Base-by-base conservation (phyloP, 1,140 invertebrate genomes). In the Nilaparvata lugens region DNA sequence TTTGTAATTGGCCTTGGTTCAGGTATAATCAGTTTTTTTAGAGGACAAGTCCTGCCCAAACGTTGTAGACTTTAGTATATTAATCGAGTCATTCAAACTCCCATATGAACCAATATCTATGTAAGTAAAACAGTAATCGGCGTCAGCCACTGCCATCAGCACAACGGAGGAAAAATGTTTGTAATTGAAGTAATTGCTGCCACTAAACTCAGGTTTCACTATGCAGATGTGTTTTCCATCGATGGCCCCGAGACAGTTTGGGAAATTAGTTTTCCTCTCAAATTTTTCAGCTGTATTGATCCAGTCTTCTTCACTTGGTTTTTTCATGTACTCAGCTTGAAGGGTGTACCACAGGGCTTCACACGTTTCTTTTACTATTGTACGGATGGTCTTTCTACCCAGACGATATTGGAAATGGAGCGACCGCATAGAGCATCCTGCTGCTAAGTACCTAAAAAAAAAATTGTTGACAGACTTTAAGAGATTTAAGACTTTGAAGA, bases 301-400 rank as follows among this genome's bases (percentile, higher is more conserved):
- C 52, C 16, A 53, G 52, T 53, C 52, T 53, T 53, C 19, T 5
- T 53, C 19, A 53, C 19, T 53, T 53, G 52, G 52, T 53, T 7
- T 53, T 53, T 53, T 53, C 19, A 53, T 53, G 52, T 53, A 53
- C 19, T 53, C 52, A 53, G 45, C 45, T 51, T 51, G 45, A 51
- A 51, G n/a, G 45, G 45, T 51, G 45, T 4, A 4, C n/a, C 45
- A 51, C 45, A 51, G 45, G 9, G 5, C 45, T 51, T 6, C 4
- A n/a, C 45, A 51, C 45, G n/a, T 51, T 51, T 51, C 45, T 51
- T 51, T 4, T 51, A 51, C 45, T 4, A 42, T 42, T 42, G 40
- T 42, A 42, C 40, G 40, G 5, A 51, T 51, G 45, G 45, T 51
- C 5, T 51, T 51, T 51, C 45, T 51, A n/a, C 45, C 45, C 45